These are phyloP conservation scores for Drosophila pandora DNA, from an alignment of 1,140 invertebrate genomes.

Conservation along the genomic window DNA sequence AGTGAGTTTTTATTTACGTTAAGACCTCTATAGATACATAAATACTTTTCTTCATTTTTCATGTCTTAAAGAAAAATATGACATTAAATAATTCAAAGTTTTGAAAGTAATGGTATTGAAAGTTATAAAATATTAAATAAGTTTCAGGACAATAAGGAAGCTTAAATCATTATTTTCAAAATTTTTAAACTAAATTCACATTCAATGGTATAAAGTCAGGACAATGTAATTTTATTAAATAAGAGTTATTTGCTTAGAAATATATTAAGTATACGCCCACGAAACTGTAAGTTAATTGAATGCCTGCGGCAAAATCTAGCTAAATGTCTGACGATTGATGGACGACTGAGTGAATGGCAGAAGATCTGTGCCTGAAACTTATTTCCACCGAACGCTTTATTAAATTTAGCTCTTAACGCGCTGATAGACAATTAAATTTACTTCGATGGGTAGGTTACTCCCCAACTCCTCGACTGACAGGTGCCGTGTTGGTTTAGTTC, in stretches of 20 bases:
- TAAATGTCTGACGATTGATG: conserved; percentile 37
- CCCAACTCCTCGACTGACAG: conserved; percentile 25
- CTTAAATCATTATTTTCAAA: too few species aligned
- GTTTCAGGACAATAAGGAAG: too few species aligned
- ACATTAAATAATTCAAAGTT: conserved; percentile 20
- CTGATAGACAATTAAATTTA: conserved; percentile 70
- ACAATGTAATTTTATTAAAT: not conserved
- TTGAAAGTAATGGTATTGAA: not conserved
- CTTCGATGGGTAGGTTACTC: conserved; percentile 44
- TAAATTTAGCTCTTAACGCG: conserved; percentile 55
- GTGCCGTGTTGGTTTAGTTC: conserved; percentile 27
- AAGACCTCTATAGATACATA: conserved; percentile 19
- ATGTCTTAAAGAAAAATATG: conserved; percentile 24
- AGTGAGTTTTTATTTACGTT: conserved; percentile 43
- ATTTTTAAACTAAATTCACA: too few species aligned
- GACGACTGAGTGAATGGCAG: conserved; percentile 20
- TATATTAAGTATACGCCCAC: conserved; percentile 11
- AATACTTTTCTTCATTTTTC: conserved; percentile 54
- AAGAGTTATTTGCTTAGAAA: not conserved
- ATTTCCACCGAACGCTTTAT: conserved; percentile 41
- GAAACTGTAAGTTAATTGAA: conserved; percentile 45
- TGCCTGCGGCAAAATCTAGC: conserved; percentile 32
- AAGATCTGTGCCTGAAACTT: conserved; percentile 34
- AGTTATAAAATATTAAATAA: too few species aligned
- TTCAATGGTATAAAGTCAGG: too few species aligned